Evolutionary conservation across 1,140 invertebrate species (phyloP).

Genomic region (Drosophila mauritiana): DNA sequence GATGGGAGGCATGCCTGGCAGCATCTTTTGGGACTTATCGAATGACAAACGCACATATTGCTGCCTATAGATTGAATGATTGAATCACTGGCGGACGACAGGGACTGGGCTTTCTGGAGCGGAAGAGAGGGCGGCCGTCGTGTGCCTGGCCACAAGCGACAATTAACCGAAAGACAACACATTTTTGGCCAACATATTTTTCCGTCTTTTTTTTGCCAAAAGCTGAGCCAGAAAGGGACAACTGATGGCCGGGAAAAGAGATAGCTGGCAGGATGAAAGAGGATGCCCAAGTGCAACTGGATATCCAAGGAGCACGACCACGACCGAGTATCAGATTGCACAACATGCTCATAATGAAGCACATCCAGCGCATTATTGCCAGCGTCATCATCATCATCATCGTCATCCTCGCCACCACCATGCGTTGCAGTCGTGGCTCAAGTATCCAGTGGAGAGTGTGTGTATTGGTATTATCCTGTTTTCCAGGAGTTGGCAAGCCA

Average conservation of each 20-base stretch:
- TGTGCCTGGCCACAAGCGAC: conserved; percentile 63
- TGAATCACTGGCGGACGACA: conserved; percentile 45
- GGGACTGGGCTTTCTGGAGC: neutral
- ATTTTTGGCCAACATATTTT: conserved; percentile 29
- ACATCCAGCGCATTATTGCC: conserved; percentile 37
- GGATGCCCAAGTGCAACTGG: conserved; percentile 65
- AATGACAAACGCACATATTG: conserved; percentile 54
- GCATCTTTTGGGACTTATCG: conserved; percentile 55
- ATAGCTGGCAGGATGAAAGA: conserved; percentile 27
- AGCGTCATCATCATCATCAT: conserved; percentile 40
- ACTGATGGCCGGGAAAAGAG: neutral
- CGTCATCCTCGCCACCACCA: conserved; percentile 18
- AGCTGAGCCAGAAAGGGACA: conserved; percentile 1
- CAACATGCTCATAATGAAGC: conserved; percentile 55
- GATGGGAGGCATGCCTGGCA: conserved; percentile 37
- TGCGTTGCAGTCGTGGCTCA: conserved; percentile 51
- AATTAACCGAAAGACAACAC: conserved; percentile 54
- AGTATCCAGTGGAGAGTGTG: conserved; percentile 44
- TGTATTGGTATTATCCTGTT: conserved; percentile 36
- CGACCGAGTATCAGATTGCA: conserved; percentile 73
- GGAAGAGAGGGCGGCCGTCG: conserved; percentile 1
- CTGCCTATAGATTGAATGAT: conserved; percentile 70
- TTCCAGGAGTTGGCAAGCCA: conserved; percentile 52
- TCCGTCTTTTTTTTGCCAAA: conserved; percentile 19
- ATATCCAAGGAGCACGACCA: conserved; percentile 64